Evolutionary conservation across 2,113 vertebrate genomes (phyloP), one percentile per base, ranked within the genome.

Genomic region (Gobius niger): DNA sequence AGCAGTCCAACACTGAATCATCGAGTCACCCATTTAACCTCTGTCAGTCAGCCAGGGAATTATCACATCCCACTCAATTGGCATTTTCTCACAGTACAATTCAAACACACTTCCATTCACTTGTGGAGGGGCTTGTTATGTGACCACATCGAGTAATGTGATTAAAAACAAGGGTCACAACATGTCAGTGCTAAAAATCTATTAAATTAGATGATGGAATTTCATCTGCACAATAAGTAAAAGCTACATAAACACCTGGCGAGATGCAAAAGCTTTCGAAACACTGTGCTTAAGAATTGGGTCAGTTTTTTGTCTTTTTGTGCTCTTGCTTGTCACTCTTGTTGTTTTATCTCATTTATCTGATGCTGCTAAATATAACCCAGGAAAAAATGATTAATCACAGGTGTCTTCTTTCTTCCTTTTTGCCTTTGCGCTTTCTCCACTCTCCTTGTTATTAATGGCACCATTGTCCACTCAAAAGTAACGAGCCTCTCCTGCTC

Each of bases 201-300:
- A 34, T 34, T 8, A 13, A 12, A 7, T 19, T 8, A 13, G 19
- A 7, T 24, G 5, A 57, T 24, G 40, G 40, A 34, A 12, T 54
- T 54, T 11, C 3, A 57, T 40, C 12, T 15, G 24, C 7, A 57
- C 24, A 14, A 7, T 15, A 8, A 11, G 41, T 57, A 12, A 15
- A 34, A 62, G 14, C n/a, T 53, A 9, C 24, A 61, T 10, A 59
- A 75, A 46, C 19, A 47, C 40, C 8, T 9, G 40, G 46, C 15
- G 8, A 41, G 47, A 57, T 7, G 51, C 16, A 44, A 34, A 65
- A 54, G 47, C 50, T 54, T 61, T 41, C 15, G 46, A 18, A 57
- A 12, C 15, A 57, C 56, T 34, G 56, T 51, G 11, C 63, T 13
- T 8, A 57, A 67, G 24, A 76, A 80, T 68, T 56, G 70, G 81